Evolutionary conservation across 37 sponge, comb jelly and placozoan species (phyloP).

Genomic region (Chondrilla cf. caribensis): DNA sequence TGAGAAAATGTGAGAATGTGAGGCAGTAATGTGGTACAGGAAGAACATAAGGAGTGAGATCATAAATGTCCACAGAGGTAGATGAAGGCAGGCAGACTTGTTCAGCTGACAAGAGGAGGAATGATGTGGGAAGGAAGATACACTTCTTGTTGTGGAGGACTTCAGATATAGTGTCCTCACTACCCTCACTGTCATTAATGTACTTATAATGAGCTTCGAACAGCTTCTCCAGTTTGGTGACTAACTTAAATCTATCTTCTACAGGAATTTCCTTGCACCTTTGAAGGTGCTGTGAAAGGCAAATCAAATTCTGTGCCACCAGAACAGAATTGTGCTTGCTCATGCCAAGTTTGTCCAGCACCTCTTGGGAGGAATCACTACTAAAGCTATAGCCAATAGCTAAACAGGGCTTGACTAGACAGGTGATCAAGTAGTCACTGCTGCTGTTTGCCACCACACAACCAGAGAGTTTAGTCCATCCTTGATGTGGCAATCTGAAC

Average conservation of each 20-base stretch:
- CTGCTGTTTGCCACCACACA: neutral
- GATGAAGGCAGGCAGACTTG: neutral
- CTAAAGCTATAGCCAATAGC: neutral
- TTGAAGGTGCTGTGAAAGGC: neutral
- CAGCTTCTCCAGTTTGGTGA: neutral
- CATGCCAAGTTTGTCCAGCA: neutral
- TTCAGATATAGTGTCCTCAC: neutral
- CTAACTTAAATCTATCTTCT: neutral
- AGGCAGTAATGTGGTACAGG: neutral
- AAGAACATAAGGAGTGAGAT: neutral
- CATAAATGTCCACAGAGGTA: neutral
- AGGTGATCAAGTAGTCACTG: neutral
- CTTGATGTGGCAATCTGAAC: neutral
- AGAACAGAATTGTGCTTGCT: neutral
- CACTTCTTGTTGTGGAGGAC: neutral
- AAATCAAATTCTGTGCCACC: neutral
- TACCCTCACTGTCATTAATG: neutral
- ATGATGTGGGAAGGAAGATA: neutral
- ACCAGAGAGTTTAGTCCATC: neutral
- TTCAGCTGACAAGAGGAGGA: neutral
- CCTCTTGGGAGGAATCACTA: no score
- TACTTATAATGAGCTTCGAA: conserved; percentile 2
- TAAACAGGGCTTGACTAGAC: neutral
- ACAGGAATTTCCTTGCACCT: neutral
- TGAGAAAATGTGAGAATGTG: neutral